These are phyloP conservation scores for Mergus octosetaceus DNA, from an alignment of 2,797 vertebrate genomes.

Conservation along the genomic window DNA sequence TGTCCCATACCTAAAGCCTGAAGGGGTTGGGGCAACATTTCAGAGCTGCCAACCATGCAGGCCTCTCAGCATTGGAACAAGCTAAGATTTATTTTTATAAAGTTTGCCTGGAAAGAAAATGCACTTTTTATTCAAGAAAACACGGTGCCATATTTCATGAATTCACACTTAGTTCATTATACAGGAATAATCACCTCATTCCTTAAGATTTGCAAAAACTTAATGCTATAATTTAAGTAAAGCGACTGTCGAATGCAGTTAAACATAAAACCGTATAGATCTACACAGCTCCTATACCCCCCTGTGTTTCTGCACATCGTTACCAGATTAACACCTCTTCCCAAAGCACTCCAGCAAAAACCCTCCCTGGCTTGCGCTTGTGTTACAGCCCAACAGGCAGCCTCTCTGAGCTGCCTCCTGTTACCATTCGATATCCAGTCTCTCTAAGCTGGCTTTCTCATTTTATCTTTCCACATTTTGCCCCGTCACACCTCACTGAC, in stretches of 20 bases:
- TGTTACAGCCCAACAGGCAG: neutral
- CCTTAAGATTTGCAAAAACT: neutral
- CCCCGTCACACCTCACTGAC: fast-evolving
- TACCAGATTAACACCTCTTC: neutral
- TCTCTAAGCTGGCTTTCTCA: neutral
- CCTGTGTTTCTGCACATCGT: neutral
- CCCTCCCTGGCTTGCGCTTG: neutral
- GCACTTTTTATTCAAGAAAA: neutral
- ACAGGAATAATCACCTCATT: neutral
- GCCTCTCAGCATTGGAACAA: neutral
- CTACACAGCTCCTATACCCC: neutral
- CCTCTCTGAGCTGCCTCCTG: neutral
- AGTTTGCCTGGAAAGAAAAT: neutral
- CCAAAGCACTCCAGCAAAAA: neutral
- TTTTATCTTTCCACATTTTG: too few relatives aligned
- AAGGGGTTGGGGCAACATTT: neutral
- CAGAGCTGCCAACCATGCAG: neutral
- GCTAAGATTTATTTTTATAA: neutral
- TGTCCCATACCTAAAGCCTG: neutral
- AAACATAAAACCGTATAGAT: neutral
- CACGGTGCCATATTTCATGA: neutral
- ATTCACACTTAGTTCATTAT: neutral
- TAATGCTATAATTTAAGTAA: neutral
- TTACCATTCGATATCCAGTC: fast-evolving
- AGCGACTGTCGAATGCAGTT: neutral